Base-by-base conservation (phyloP, 2,888 invertebrate species). In the Drosophila paramelanica region DNA sequence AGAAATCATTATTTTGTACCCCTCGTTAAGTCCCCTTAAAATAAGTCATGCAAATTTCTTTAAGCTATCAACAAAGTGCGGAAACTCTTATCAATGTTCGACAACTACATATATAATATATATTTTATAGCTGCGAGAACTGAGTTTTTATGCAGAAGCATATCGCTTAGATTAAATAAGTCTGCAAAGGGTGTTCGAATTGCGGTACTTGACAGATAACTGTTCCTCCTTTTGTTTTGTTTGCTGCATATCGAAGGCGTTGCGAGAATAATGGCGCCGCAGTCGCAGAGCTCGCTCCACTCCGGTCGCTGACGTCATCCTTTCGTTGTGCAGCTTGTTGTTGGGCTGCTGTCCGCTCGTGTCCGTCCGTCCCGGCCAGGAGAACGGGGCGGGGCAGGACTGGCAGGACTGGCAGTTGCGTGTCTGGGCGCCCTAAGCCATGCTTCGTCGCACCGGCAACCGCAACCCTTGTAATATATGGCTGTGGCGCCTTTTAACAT, bases 371-470 rank as follows among this genome's bases (percentile, higher is more conserved):
- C 43, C 55, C 39, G 45, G 14, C 13, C 59, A 13, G 43, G 27
- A n/a, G 10, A 27, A 20, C 8, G 23, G n/a, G 57, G 20, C 57
- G n/a, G 20, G 23, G 31, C 38, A 10, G 20, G 51, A n/a, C 36
- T 13, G 43, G 45, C 36, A 66, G 42, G 36, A 52, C 51, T 13
- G 13, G 33, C 25, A 38, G 31, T 64, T 64, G 64, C 55, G 64
- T 64, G 64, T 64, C 64, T 64, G 51, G 67, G 43, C 27, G 64
- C 43, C 53, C 38, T 67, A 67, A 65, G 36, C 66, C 50, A 62
- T 65, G 62, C 50, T 49, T 49, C 65, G 25, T 42, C 46, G 65
- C 65, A 61, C 47, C 64, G 47, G 10, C 47, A 47, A 11, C 47
- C 65, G 23, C 47, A 61, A 7, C 61, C 36, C 36, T 33, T 14